Percentiles rank a stretch among this genome's conserved stretches.
Evolutionary conservation across 1,140 invertebrate genomes (phyloP).

Genomic region (Sitophilus oryzae): DNA sequence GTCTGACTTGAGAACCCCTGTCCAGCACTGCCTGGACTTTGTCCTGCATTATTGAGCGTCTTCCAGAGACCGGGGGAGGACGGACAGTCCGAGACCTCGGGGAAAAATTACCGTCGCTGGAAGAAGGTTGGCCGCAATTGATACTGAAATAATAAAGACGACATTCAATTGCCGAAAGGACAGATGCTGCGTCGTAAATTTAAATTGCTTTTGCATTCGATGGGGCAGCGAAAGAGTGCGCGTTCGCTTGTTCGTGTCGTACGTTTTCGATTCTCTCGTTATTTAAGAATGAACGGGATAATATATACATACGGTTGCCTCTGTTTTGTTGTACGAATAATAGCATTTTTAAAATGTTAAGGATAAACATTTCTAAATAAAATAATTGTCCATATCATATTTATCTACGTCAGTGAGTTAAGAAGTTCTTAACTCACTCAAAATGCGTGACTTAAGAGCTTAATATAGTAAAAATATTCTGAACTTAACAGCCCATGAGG

Average conservation of each 20-base stretch:
- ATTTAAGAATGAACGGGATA: neutral
- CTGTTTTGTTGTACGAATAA: too few relatives aligned
- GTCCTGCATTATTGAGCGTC: slow-evolving; percentile 32
- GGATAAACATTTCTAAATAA: too few relatives aligned
- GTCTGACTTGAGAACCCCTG: too few relatives aligned
- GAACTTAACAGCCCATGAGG: too few relatives aligned
- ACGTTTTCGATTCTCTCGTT: neutral
- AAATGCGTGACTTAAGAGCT: too few relatives aligned
- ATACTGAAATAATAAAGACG: slow-evolving; percentile 34
- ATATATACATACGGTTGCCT: too few relatives aligned
- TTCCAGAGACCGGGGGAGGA: slow-evolving; percentile 23
- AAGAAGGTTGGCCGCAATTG: slow-evolving; percentile 29
- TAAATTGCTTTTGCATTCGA: slow-evolving; percentile 5
- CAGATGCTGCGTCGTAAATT: slow-evolving; percentile 8
- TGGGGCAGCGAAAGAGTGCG: neutral
- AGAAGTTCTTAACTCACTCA: too few relatives aligned
- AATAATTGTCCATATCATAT: too few relatives aligned
- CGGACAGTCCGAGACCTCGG: slow-evolving; percentile 27
- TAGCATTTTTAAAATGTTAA: too few relatives aligned
- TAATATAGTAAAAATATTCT: too few relatives aligned
- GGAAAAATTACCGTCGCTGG: slow-evolving; percentile 33
- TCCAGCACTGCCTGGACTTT: too few relatives aligned
- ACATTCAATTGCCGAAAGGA: slow-evolving; percentile 19
- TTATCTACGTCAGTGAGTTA: too few relatives aligned
- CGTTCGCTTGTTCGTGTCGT: neutral